These are phyloP conservation scores for Carassius auratus DNA, from an alignment of 2,113 vertebrate species.

Conservation along the genomic window DNA sequence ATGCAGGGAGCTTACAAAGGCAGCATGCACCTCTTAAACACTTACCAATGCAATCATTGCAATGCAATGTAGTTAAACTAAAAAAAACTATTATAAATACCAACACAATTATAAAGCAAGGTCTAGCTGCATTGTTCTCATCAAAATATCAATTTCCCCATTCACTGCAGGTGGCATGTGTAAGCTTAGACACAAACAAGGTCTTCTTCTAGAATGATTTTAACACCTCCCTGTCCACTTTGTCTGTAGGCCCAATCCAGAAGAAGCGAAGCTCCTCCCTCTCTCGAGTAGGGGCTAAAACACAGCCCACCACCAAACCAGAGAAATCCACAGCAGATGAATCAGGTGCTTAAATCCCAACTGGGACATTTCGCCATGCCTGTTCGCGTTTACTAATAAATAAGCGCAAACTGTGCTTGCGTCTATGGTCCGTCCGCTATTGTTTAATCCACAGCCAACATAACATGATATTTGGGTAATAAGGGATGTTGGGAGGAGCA, in stretches of 20 bases:
- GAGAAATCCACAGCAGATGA: conserved; percentile 82
- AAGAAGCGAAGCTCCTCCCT: conserved; percentile 89
- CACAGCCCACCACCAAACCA: conserved; percentile 72
- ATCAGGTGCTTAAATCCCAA: conserved; percentile 79
- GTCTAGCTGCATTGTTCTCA: not conserved
- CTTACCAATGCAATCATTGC: not conserved
- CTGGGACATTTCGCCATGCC: conserved; percentile 31
- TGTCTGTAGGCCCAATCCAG: conserved; percentile 80
- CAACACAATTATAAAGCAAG: not conserved
- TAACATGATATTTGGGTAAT: not conserved
- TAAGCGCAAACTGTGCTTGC: conserved; percentile 48
- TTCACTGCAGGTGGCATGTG: conserved; percentile 52
- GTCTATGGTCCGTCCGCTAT: not conserved
- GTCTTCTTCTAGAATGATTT: conserved; percentile 53
- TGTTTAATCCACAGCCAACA: conserved; percentile 42
- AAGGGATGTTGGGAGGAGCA: not conserved
- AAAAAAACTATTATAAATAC: not conserved
- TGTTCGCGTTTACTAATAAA: conserved; percentile 58
- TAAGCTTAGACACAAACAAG: conserved; percentile 55
- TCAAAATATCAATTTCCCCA: not conserved
- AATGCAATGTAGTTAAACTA: not conserved
- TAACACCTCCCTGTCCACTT: conserved; percentile 64
- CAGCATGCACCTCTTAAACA: not conserved
- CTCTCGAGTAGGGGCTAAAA: conserved; percentile 81
- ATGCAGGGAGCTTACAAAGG: not conserved